A percentile compares a stretch with the other conserved stretches of the same genome.
phyloP scores from a whole-genome alignment of 2,113 vertebrate genomes.

The Lycaon pictus region DNA sequence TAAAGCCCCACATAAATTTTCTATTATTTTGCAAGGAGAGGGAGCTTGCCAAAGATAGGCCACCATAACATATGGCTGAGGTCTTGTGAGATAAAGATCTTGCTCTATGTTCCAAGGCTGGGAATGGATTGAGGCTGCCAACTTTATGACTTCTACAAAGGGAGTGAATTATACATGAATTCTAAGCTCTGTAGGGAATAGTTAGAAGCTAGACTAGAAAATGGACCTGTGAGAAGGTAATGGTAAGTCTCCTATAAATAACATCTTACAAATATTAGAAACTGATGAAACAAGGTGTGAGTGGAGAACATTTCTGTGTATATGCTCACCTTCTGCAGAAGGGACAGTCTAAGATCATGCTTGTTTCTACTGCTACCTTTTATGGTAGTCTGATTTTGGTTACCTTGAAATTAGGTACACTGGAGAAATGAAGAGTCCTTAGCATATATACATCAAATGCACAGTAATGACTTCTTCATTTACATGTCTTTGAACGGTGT shows the following conservation, averaged over 20 bases:
- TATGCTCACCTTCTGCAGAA: background rate
- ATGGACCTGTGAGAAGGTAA: background rate
- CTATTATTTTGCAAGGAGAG: conserved; percentile 21
- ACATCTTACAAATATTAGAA: conserved; percentile 3
- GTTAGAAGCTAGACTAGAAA: background rate
- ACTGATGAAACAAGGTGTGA: background rate
- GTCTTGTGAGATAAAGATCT: background rate
- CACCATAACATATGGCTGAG: background rate
- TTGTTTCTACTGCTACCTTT: background rate
- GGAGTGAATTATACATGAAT: background rate
- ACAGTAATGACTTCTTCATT: background rate
- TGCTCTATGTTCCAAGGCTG: background rate
- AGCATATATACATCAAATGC: background rate
- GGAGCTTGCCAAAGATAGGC: background rate
- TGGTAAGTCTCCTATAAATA: background rate
- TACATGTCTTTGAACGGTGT: background rate
- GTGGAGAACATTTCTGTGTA: background rate
- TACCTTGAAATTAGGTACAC: background rate
- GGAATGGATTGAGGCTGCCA: background rate
- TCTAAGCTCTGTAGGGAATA: background rate
- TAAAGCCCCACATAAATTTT: background rate
- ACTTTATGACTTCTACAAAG: background rate
- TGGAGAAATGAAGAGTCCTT: background rate
- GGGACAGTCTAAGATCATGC: background rate
- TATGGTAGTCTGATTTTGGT: background rate